Conservation (phyloP, 2,888 invertebrate species). For the Acanthosepion lycidas region DNA sequence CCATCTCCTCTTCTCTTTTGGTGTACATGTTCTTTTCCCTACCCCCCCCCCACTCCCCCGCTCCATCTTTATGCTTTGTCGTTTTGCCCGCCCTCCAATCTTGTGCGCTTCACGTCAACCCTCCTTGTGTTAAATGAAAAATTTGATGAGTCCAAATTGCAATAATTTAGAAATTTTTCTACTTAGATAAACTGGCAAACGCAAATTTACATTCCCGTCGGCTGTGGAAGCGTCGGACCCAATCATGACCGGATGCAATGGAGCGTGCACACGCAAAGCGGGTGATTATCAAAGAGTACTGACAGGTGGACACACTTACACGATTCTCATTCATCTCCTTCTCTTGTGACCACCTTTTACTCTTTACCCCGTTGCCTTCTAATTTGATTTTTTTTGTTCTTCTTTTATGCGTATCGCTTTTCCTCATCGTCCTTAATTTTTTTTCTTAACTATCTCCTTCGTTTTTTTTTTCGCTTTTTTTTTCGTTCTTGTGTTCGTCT, state of each 20-base stretch:
- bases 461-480: neutral
- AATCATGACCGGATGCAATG: slow-evolving; percentile 18
- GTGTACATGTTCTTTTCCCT: neutral
- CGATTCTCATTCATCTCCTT: neutral
- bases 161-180: slow-evolving; percentile 33
- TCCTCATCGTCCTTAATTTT: neutral
- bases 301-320: slow-evolving; percentile 5
- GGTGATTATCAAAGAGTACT: neutral
- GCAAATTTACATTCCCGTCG: slow-evolving; percentile 33
- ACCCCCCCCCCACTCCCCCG: neutral
- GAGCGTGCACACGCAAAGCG: neutral
- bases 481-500: too few relatives aligned
- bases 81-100: neutral
- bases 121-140: slow-evolving; percentile 33
- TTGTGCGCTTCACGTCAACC: neutral
- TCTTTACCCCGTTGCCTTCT: neutral
- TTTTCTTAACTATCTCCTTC: neutral
- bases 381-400: neutral
- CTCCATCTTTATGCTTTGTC: neutral
- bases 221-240: neutral
- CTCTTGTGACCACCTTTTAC: neutral
- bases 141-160: slow-evolving; percentile 33
- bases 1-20: neutral
- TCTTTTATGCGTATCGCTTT: neutral
- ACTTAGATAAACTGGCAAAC: neutral